Evolutionary conservation across 2,113 vertebrate genomes (phyloP), one percentile per base, ranked within the genome.

Genomic region (Lophochroa leadbeateri): DNA sequence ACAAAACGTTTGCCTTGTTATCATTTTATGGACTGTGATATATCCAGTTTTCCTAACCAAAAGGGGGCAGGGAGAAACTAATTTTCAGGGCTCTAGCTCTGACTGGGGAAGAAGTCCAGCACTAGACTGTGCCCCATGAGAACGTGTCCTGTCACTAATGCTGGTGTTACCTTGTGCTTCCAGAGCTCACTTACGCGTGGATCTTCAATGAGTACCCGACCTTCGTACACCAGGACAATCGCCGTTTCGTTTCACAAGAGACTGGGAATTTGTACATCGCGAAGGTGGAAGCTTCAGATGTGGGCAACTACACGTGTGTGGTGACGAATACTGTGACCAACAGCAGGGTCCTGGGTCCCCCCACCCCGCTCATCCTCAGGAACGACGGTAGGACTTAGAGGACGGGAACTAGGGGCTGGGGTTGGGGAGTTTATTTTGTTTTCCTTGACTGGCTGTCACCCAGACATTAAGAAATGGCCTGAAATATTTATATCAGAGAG

Each of bases 181-280:
- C 98, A 99, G 99, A 99, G 96, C 97, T 99, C 78, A 98, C 97
- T 72, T 99, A 99, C n/a, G 99, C 99, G 4, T 99, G 99, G 99
- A 99, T 99, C 97, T 99, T 99, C 97, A 99, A 99, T 9, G 99
- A 99, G 93, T 99, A 99, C 91, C 99, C 99, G 0, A 98, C 98
- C 6, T 99, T 98, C 39, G 99, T 99, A 74, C 99, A 99, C 85
- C 99, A 99, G 96, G 99, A 99, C 79, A 98, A 96, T 27, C 99
- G 99, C 5, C 99, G 99, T 76, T 99, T 99, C 19, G 98, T 99
- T 88, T 99, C 99, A 0, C 99, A 99, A 93, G 98, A 99, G 83
- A 99, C 99, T 0, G 99, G 99, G 3, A 99, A 99, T 70, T 96
- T 99, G 13, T 99, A 99, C 96, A 99, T 99, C 4, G 99, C 99